A percentile compares a stretch with the other conserved stretches of the same genome.
phyloP scores from a whole-genome alignment of 2,888 invertebrate species.

The Sarcophaga rosellei region DNA sequence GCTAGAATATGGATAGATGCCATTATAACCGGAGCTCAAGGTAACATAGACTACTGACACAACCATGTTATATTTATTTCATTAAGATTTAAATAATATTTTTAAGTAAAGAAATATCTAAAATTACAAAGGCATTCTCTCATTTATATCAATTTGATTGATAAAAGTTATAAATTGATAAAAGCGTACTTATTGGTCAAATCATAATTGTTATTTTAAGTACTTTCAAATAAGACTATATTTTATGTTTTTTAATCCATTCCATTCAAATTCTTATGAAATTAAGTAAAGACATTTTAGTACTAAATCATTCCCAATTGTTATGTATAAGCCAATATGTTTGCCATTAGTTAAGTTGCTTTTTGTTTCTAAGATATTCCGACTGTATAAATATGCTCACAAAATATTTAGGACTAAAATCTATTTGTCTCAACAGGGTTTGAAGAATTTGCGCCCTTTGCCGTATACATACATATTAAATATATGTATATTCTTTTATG shows the following conservation, averaged over 20 bases:
- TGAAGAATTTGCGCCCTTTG: neutral
- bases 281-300: neutral
- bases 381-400: too few relatives aligned
- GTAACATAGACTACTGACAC: constrained; percentile 65
- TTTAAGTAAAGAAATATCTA: neutral
- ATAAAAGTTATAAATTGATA: too few relatives aligned
- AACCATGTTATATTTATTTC: neutral
- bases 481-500: neutral
- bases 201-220: neutral
- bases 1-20: constrained; percentile 96
- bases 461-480: neutral
- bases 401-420: neutral
- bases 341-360: too few relatives aligned
- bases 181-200: too few relatives aligned
- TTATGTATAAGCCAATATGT: too few relatives aligned
- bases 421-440: neutral
- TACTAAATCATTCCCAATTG: neutral
- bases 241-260: neutral
- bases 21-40: constrained; percentile 75
- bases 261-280: neutral
- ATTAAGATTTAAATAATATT: too few relatives aligned
- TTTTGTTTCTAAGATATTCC: too few relatives aligned
- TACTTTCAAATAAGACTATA: neutral
- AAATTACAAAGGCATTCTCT: too few relatives aligned
- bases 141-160: too few relatives aligned